Percentiles rank a stretch among this genome's conserved stretches.
Conservation (phyloP, 2,888 invertebrate genomes). For the Pterobdella sp. region DNA sequence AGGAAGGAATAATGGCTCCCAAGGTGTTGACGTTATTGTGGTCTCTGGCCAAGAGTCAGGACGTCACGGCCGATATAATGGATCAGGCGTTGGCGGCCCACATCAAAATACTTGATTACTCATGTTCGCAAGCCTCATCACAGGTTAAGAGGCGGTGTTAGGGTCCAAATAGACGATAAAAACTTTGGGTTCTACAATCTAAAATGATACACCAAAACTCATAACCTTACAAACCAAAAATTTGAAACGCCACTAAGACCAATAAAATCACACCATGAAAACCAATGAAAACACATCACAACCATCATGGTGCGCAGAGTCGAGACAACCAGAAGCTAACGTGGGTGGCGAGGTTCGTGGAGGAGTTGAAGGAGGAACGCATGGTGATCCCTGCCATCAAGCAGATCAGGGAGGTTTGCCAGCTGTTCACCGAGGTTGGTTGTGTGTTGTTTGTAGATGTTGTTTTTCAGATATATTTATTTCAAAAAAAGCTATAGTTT, state of each 20-base stretch:
- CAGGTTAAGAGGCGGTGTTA: slow-evolving; percentile 13
- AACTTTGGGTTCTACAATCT: too few relatives aligned
- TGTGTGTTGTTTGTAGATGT: neutral
- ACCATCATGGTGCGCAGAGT: slow-evolving; percentile 55
- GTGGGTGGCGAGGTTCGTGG: slow-evolving; percentile 93
- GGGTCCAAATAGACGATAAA: too few relatives aligned
- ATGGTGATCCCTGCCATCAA: slow-evolving; percentile 92
- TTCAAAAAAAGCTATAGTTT: too few relatives aligned
- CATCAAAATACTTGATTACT: slow-evolving; percentile 92
- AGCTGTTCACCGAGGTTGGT: slow-evolving; percentile 68
- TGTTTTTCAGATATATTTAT: too few relatives aligned
- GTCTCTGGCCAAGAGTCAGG: slow-evolving; percentile 90
- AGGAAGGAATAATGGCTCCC: slow-evolving; percentile 92
- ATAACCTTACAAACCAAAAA: too few relatives aligned
- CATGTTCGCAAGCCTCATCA: slow-evolving; percentile 72
- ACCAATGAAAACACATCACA: neutral
- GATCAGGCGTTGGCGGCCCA: slow-evolving; percentile 90
- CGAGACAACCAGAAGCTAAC: slow-evolving; percentile 88
- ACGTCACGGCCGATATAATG: slow-evolving; percentile 91
- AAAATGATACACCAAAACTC: too few relatives aligned
- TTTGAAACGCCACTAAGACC: neutral
- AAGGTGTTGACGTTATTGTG: slow-evolving; percentile 88
- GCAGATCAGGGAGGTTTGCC: slow-evolving; percentile 89
- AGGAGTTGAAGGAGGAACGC: slow-evolving; percentile 66
- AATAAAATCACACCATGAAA: neutral